Evolutionary conservation across 2,113 vertebrate species (phyloP).

Genomic region (Chloebia gouldiae): DNA sequence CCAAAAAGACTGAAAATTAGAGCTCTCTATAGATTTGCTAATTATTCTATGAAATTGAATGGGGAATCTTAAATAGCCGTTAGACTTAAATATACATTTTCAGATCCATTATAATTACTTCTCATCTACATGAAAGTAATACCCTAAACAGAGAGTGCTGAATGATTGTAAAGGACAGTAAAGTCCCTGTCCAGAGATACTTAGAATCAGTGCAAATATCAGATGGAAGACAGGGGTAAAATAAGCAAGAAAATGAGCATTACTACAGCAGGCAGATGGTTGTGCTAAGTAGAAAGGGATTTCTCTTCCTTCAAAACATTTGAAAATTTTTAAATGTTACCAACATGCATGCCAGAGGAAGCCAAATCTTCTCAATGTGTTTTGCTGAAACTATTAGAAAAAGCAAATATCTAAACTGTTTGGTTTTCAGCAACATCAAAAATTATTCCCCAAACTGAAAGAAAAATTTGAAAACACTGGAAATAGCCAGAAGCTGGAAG

Average conservation of each 20-base stretch:
- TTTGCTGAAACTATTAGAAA: constrained; percentile 8
- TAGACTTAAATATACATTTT: constrained; percentile 40
- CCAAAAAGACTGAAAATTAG: constrained; percentile 10
- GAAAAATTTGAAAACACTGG: constrained; percentile 7
- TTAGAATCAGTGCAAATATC: not conserved
- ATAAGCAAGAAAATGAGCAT: not conserved
- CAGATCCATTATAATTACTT: not conserved
- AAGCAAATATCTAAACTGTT: constrained; percentile 1
- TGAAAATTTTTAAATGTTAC: constrained; percentile 12
- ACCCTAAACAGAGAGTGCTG: not conserved
- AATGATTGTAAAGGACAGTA: not conserved
- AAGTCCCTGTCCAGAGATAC: not conserved
- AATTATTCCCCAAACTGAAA: constrained; percentile 19
- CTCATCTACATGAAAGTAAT: not conserved
- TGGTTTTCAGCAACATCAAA: constrained; percentile 11
- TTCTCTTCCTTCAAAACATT: not conserved
- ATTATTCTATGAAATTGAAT: constrained; percentile 35
- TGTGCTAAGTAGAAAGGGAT: not conserved
- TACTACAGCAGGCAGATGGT: not conserved
- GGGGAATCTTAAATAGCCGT: constrained; percentile 8
- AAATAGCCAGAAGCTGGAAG: constrained; percentile 21
- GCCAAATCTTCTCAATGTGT: constrained; percentile 19
- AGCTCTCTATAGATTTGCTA: constrained; percentile 5
- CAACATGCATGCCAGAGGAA: not conserved
- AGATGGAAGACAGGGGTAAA: not conserved